These are phyloP conservation scores for Muscicapa striata DNA, from an alignment of 2,797 vertebrate genomes.

Conservation along the genomic window DNA sequence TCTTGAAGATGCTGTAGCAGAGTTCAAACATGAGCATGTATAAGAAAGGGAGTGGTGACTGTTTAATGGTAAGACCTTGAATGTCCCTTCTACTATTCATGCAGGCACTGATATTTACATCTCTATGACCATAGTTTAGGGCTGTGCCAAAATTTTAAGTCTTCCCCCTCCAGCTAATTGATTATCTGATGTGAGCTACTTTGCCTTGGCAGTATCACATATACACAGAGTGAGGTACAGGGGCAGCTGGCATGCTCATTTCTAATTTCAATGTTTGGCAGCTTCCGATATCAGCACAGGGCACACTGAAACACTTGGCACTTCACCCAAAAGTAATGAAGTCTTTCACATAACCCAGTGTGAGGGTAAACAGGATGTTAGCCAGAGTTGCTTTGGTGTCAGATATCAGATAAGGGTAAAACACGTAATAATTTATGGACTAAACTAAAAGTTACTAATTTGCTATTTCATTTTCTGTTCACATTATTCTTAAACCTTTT, in stretches of 20 bases:
- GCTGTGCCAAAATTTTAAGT: conserved; percentile 67
- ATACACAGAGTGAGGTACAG: conserved; percentile 59
- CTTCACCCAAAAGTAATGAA: conserved; percentile 55
- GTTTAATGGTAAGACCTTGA: conserved; percentile 23
- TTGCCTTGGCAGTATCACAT: conserved; percentile 60
- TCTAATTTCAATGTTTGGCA: conserved; percentile 71
- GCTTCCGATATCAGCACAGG: conserved; percentile 62
- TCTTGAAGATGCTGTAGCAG: neutral
- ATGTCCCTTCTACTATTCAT: conserved; percentile 46
- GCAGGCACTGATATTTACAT: conserved; percentile 50
- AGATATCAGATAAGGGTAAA: conserved; percentile 30
- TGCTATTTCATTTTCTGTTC: neutral
- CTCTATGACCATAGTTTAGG: conserved; percentile 35
- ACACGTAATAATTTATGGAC: conserved; percentile 7
- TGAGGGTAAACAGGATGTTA: conserved; percentile 65
- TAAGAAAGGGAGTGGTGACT: neutral
- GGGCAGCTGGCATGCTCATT: conserved; percentile 64
- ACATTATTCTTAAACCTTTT: neutral
- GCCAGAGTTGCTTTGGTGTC: conserved; percentile 42
- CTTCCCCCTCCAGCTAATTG: conserved; percentile 62
- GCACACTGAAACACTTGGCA: conserved; percentile 61
- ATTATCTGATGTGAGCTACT: conserved; percentile 66
- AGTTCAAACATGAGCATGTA: neutral
- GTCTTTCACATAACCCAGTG: conserved; percentile 50
- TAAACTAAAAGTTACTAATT: neutral